Evolutionary conservation across 2,888 invertebrate species (phyloP), one percentile per base, ranked within the genome.

Genomic region (Tupiocoris notatus): DNA sequence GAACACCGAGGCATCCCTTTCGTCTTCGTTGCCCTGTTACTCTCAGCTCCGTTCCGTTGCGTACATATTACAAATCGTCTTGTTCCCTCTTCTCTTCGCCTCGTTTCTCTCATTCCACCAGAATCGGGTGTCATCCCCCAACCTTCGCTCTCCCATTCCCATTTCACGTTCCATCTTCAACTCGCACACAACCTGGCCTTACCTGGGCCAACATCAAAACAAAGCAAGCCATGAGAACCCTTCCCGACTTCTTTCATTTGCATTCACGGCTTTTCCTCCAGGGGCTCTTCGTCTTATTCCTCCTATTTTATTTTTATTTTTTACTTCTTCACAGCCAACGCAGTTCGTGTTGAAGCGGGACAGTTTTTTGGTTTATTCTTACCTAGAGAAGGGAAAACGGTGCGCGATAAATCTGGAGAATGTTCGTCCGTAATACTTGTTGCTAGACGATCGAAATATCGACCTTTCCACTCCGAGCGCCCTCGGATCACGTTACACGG

Each of bases 301-400:
- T 63, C 20, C 16, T 21, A 21, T 63, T 54, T 24, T 64, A n/a
- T 24, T 64, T 18, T 23, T 64, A 18, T 64, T 24, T 64, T 66
- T 54, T 66, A 20, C 17, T 18, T 25, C 39, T n/a, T 2, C 1
- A 7, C 39, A 12, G 12, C 39, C 39, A 12, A 39, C 12, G 39
- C n/a, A n/a, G n/a, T 1, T 24, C 16, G 2, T 1, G 9, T 9
- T 9, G 54, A 39, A 54, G 39, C 24, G 56, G 39, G 39, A 66
- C 39, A 66, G 39, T 66, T 66, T 64, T 64, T 66, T 39, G 24
- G 66, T 66, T 66, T 66, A 66, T 66, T 54, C 24, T 66, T 54
- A 39, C 54, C 66, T 54, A 16, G 23, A 16, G 22, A 64, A 64
- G 25, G 16, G 16, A 66, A 66, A 66, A 22, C 12, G 7, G 23